Percentiles rank a stretch among this genome's conserved stretches.
These are phyloP conservation scores for Brachylomia viminalis DNA, from an alignment of 2,888 invertebrate species.

Conservation along the genomic window DNA sequence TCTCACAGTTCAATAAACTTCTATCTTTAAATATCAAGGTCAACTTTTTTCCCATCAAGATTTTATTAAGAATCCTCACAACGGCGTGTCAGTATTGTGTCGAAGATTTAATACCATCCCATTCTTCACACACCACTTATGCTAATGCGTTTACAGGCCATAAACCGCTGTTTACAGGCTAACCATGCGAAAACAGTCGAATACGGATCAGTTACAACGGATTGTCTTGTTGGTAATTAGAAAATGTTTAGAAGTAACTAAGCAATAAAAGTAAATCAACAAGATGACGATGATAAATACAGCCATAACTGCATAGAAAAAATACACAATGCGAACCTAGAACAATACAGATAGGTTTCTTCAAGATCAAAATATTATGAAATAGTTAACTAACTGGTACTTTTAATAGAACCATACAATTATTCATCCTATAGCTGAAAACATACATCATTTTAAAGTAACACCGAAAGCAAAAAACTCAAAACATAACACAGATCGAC, in stretches of 20 bases:
- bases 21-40: slow-evolving; percentile 15
- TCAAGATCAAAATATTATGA: background rate
- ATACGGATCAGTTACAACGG: slow-evolving; percentile 15
- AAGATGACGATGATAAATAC: background rate
- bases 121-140: slow-evolving; percentile 58
- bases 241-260: slow-evolving; percentile 6
- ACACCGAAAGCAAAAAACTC: background rate
- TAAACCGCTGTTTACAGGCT: slow-evolving; percentile 27
- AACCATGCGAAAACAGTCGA: slow-evolving; percentile 44
- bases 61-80: slow-evolving; percentile 25
- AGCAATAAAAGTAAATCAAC: background rate
- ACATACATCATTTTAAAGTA: background rate
- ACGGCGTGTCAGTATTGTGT: slow-evolving; percentile 28
- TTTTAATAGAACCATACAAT: background rate
- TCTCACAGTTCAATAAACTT: slow-evolving; percentile 32
- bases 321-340: background rate
- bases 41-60: slow-evolving; percentile 29
- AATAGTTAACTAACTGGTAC: background rate
- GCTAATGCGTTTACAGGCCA: slow-evolving; percentile 50
- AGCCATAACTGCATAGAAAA: background rate
- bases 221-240: slow-evolving; percentile 23
- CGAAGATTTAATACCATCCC: slow-evolving; percentile 38
- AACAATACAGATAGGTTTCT: background rate
- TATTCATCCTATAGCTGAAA: background rate
- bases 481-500: slow-evolving; percentile 16